Evolutionary conservation across 2,888 invertebrate species (phyloP), one percentile per base, ranked within the genome.

Genomic region (Xiphydria camelus): DNA sequence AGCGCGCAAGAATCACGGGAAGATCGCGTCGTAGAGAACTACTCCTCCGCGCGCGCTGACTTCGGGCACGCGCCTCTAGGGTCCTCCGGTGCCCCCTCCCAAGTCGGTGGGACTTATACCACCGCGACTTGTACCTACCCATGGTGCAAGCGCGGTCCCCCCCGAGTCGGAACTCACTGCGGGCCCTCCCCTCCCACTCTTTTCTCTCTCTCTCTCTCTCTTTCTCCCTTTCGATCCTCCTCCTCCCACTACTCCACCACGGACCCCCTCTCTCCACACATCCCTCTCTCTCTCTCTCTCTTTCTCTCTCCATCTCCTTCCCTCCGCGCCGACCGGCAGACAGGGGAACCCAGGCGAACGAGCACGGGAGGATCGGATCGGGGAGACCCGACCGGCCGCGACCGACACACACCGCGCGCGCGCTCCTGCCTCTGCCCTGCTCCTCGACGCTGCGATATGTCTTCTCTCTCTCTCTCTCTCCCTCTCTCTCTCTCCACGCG

Each of bases 51-150:
- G n/a, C n/a, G n/a, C n/a, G 59, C 57, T 66, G 68, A 68, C 68
- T 68, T 53, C 62, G 55, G 70, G 68, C 70, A 70, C 70, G 70
- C 68, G 70, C 67, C 68, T 55, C 42, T 19, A 14, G 9, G 41
- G 29, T 18, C 20, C 49, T 45, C 58, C 59, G 64, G 63, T 15
- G 15, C 14, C 29, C 29, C 12, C 29, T 29, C 15, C 15, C 29
- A 12, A 29, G 12, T 29, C n/a, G 29, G 29, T 29, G 29, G n/a
- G n/a, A n/a, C n/a, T n/a, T n/a, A n/a, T n/a, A n/a, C n/a, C n/a
- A n/a, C n/a, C n/a, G n/a, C n/a, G n/a, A n/a, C n/a, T n/a, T n/a
- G n/a, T n/a, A n/a, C n/a, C n/a, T n/a, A n/a, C n/a, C n/a, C n/a
- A n/a, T n/a, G n/a, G n/a, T n/a, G n/a, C n/a, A n/a, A n/a, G n/a